Base-by-base conservation (phyloP, 1,140 invertebrate genomes). In the Drosophila eugracilis region DNA sequence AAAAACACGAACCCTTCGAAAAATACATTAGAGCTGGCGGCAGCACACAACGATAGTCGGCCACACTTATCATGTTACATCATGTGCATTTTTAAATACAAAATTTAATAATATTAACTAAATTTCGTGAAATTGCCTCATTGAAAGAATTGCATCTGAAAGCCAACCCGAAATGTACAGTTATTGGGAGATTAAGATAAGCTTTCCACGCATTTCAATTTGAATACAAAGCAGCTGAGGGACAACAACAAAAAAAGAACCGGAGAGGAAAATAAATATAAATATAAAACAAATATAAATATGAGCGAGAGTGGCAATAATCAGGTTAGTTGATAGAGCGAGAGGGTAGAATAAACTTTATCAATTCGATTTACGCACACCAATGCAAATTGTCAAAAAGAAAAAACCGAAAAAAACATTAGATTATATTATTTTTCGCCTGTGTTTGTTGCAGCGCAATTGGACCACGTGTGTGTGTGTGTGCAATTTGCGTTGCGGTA, bases 231-330 rank as follows among this genome's bases (percentile, higher is more conserved):
- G 21, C 21, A 45, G 42, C n/a, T 9, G 24, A 10, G 24, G 7
- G 4, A 41, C 50, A 47, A 7, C 39, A 53, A 24, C 50, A 39
- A 7, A 14, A 30, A 41, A 34, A 4, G 14, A 55, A 36, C 30
- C 48, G 28, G 17, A 52, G 21, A 36, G 22, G 32, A 44, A 47
- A 53, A 41, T 47, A 63, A 73, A 74, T 39, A 50, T n/a, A 73
- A 59, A 55, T 55, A 59, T 14, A 24, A 17, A 34, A 45, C 26
- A 48, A 66, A 66, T 67, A 58, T 48, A 75, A 75, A 63, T 62
- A 88, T 88, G 83, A 88, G 75, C 83, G 83, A 89, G 59, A 88
- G 75, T 34, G 34, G 49, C 75, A 88, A 74, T 52, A 88, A 88
- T 79, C 83, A 88, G 83, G 83, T 88, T 88, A 63, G 59, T 63